These are phyloP conservation scores for Zapornia atra DNA, from an alignment of 2,113 vertebrate species.

Conservation along the genomic window DNA sequence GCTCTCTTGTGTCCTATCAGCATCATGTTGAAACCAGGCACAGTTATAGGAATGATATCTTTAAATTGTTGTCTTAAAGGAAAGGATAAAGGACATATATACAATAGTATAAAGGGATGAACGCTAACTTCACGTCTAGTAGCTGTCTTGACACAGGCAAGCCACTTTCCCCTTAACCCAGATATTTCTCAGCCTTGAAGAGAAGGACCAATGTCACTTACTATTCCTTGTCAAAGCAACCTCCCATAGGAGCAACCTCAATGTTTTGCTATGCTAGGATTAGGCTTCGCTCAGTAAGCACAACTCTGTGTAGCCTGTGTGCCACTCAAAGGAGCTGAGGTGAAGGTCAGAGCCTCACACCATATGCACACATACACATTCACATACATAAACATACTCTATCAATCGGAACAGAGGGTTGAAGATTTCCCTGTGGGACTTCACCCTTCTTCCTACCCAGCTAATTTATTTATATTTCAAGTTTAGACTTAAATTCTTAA, in stretches of 20 bases:
- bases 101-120: neutral
- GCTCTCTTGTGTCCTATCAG: neutral
- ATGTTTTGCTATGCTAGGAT: neutral
- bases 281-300: neutral
- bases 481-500: neutral
- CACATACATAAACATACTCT: neutral
- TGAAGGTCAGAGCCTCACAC: neutral
- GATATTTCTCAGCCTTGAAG: neutral
- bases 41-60: neutral
- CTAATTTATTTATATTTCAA: neutral
- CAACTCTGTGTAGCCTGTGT: accelerated
- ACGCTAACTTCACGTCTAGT: neutral
- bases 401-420: neutral
- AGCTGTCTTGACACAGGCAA: neutral
- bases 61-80: neutral
- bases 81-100: neutral
- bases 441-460: neutral
- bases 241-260: neutral
- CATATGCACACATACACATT: neutral
- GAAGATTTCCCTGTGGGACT: neutral
- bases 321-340: neutral
- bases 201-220: neutral
- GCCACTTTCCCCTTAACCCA: neutral
- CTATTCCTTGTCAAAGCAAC: neutral
- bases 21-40: neutral